phyloP scores from a whole-genome alignment of 2,888 invertebrate species.

The Lapara coniferarum region DNA sequence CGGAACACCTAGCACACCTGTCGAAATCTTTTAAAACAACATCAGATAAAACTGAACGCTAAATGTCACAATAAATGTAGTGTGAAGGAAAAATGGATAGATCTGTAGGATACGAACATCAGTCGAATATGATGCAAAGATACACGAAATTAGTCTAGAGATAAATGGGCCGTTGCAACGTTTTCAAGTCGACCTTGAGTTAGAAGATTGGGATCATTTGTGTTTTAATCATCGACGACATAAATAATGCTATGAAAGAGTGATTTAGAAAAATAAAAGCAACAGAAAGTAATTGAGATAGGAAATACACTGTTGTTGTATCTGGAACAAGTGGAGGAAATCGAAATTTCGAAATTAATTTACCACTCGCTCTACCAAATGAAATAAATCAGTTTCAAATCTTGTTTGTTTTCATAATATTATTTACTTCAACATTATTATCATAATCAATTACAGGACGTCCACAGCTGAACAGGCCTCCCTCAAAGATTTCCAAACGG shows the following conservation, averaged over 20 bases:
- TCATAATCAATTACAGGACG: too few relatives aligned
- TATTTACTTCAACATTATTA: too few relatives aligned
- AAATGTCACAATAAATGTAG: constrained; percentile 14
- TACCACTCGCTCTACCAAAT: too few relatives aligned
- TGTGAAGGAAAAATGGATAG: constrained; percentile 13
- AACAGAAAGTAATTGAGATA: neutral
- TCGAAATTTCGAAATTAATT: too few relatives aligned
- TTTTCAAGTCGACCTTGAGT: constrained; percentile 13
- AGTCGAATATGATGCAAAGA: constrained; percentile 18
- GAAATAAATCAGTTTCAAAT: neutral
- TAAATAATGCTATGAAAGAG: constrained; percentile 1
- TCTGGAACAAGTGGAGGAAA: too few relatives aligned
- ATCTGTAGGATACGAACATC: constrained; percentile 13
- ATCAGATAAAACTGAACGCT: constrained; percentile 16
- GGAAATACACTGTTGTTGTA: neutral
- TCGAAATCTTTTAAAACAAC: constrained; percentile 9
- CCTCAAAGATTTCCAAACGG: too few relatives aligned
- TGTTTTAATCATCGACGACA: constrained; percentile 2
- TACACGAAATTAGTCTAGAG: constrained; percentile 10
- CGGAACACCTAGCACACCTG: constrained; percentile 6
- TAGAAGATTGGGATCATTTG: constrained; percentile 14
- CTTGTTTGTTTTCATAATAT: too few relatives aligned
- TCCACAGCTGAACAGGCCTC: too few relatives aligned
- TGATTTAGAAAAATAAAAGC: constrained; percentile 3
- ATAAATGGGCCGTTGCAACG: neutral